phyloP scores from a whole-genome alignment of 2,113 vertebrate genomes.

The Rhagologus leucostigma region DNA sequence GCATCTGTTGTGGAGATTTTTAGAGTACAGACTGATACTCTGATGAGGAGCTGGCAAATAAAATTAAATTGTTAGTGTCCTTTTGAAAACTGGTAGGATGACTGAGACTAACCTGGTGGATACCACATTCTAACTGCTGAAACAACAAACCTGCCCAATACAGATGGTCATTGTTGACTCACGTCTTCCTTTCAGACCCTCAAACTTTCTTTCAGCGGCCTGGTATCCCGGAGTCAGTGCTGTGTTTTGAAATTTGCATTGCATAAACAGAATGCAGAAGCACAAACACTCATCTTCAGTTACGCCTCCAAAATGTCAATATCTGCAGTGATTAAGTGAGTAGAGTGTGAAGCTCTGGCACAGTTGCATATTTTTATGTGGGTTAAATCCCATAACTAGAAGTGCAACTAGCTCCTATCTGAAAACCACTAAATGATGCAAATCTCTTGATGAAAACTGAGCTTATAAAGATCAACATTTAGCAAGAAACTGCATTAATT shows the following conservation, averaged over 20 bases:
- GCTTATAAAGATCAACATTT: neutral
- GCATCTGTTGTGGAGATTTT: neutral
- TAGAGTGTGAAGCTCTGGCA: neutral
- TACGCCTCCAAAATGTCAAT: accelerated
- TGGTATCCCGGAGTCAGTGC: neutral
- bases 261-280: neutral
- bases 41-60: neutral
- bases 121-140: neutral
- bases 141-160: neutral
- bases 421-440: neutral
- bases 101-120: neutral
- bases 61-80: neutral
- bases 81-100: neutral
- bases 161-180: neutral
- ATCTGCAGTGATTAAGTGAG: neutral
- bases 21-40: neutral
- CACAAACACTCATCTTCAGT: neutral
- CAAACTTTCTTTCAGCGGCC: neutral
- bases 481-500: neutral
- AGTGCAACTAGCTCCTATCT: neutral
- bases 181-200: neutral
- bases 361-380: neutral
- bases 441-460: neutral
- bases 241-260: neutral
- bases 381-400: neutral